phyloP scores from a whole-genome alignment of 2,888 invertebrate species.

The Boloria selene region DNA sequence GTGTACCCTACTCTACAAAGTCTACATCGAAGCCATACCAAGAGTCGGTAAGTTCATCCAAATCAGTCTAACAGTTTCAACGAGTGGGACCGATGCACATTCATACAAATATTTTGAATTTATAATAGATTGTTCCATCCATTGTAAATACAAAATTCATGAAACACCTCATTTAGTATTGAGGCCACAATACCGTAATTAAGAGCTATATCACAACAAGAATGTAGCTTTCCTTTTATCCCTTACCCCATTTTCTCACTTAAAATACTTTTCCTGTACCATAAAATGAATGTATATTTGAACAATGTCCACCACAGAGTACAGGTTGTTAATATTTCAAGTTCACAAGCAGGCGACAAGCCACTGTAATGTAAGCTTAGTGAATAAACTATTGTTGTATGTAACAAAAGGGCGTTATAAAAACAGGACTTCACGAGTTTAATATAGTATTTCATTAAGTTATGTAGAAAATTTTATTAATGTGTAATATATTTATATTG shows the following conservation, averaged over 20 bases:
- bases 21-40: too few species aligned
- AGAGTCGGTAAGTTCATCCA: too few species aligned
- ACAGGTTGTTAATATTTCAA: slow-evolving; percentile 34
- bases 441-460: background rate
- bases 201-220: slow-evolving; percentile 6
- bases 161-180: background rate
- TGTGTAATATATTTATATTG: too few species aligned
- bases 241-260: slow-evolving; percentile 4
- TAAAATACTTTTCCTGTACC: slow-evolving; percentile 26
- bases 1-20: too few species aligned
- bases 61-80: too few species aligned
- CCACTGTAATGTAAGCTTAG: slow-evolving; percentile 21
- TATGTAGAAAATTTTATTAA: too few species aligned
- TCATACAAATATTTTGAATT: too few species aligned
- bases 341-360: slow-evolving; percentile 24
- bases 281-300: slow-evolving; percentile 21
- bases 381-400: slow-evolving; percentile 31
- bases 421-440: slow-evolving; percentile 11
- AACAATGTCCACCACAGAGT: slow-evolving; percentile 22
- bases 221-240: slow-evolving; percentile 16
- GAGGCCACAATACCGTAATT: slow-evolving; percentile 13
- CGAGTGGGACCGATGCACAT: too few species aligned
- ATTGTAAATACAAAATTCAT: background rate
- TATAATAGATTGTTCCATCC: too few species aligned
- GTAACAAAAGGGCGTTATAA: slow-evolving; percentile 20